Evolutionary conservation across 2,797 vertebrate species (phyloP).

Genomic region (Amblyraja radiata): DNA sequence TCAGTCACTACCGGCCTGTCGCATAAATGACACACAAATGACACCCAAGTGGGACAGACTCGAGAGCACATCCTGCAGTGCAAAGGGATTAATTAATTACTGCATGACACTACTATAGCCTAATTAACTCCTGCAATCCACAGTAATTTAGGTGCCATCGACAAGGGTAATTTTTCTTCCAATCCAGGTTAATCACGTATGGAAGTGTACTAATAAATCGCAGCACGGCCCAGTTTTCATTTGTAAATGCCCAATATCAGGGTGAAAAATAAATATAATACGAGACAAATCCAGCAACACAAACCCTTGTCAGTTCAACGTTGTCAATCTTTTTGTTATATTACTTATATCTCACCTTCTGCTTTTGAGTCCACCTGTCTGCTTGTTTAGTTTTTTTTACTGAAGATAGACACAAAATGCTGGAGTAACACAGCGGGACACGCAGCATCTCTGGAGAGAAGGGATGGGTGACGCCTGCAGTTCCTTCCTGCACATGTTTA

Average conservation of each 20-base stretch:
- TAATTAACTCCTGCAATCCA: constrained; percentile 17
- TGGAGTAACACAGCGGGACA: too few species aligned
- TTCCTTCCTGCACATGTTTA: too few species aligned
- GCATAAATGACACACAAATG: too few species aligned
- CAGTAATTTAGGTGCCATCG: not conserved
- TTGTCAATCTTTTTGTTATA: not conserved
- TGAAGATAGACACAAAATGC: too few species aligned
- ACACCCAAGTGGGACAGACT: too few species aligned
- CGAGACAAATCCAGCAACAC: not conserved
- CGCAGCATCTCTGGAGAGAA: too few species aligned
- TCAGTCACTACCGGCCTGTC: too few species aligned
- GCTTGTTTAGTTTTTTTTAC: too few species aligned
- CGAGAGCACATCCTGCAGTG: not conserved
- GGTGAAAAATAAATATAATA: not conserved
- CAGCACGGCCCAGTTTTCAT: not conserved
- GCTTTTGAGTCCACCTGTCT: not conserved
- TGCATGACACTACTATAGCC: not conserved
- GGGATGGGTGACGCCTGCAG: too few species aligned
- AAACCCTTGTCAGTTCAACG: not conserved
- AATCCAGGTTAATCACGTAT: constrained; percentile 24
- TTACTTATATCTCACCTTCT: not conserved
- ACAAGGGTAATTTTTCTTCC: not conserved
- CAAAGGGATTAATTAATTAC: constrained; percentile 16
- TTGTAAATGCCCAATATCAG: not conserved
- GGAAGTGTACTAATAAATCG: constrained; percentile 4